Base-by-base conservation (phyloP, 2,113 vertebrate species). In the Tor tambroides region DNA sequence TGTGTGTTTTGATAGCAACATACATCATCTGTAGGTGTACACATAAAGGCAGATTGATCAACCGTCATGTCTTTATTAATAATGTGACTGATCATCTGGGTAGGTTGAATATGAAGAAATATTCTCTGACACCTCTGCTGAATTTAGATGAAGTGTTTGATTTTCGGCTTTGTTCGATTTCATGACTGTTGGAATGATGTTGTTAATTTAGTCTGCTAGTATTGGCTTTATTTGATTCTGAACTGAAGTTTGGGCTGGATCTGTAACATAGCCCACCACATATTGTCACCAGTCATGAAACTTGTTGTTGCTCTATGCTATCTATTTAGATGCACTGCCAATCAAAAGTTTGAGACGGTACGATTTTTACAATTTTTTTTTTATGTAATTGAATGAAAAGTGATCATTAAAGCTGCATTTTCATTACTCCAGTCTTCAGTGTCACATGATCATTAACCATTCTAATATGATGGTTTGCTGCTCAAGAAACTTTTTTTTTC, bases 111-210 rank as follows among this genome's bases (percentile, higher is more conserved):
- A 21, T 56, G 10, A 56, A 56, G 17, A 54, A 78, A 59, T 79
- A 38, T 56, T 5, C 15, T 23, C 21, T 10, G 17, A 79, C 49
- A 23, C 23, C 21, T n/a, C n/a, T n/a, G n/a, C n/a, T n/a, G 2
- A 21, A 4, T 43, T 43, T 82, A 26, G 15, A 82, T 67, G 11
- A 43, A 67, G 59, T 15, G 6, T 72, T 72, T 19, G 19, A 59
- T 80, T 80, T 61, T n/a, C n/a, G n/a, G n/a, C n/a, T n/a, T n/a
- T n/a, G n/a, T 72, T 72, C 30, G 19, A 59, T 80, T 80, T 61
- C 11, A 59, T 11, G 56, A 43, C 59, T 28, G 23, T 38, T 17
- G 23, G n/a, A 28, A 81, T 43, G 10, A 78, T 30, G 76, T 61
- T 41, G 23, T 43, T 11, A 11, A 26, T 51, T 65, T 26, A 26